Evolutionary conservation across 2,113 vertebrate species (phyloP).

Genomic region (Myodes glareolus): DNA sequence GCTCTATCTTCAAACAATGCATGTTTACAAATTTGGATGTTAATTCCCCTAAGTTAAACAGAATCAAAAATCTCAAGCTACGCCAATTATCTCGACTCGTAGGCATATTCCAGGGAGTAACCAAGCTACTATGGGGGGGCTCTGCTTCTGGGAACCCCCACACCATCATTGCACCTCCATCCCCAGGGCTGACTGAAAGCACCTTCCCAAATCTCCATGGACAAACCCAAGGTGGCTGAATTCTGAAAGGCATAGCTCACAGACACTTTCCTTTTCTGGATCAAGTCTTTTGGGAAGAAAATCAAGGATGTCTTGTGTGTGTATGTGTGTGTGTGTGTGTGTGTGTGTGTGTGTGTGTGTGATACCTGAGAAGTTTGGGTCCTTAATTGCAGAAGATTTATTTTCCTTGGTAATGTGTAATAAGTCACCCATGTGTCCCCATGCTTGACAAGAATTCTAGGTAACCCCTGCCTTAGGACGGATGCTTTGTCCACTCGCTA

Average conservation of each 20-base stretch:
- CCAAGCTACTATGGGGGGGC: conserved; percentile 50
- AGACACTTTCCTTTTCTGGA: background rate
- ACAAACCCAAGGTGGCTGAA: background rate
- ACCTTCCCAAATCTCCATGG: background rate
- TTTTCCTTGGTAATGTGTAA: conserved; percentile 14
- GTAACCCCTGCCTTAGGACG: background rate
- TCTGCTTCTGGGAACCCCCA: conserved; percentile 48
- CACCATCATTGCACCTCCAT: background rate
- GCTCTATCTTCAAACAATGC: background rate
- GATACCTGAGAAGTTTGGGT: background rate
- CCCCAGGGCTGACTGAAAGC: background rate
- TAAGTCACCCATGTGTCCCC: background rate
- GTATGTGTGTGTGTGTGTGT: background rate
- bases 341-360: background rate
- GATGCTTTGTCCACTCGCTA: background rate
- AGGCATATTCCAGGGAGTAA: background rate
- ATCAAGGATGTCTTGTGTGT: background rate
- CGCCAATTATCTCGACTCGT: background rate
- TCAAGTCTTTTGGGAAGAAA: background rate
- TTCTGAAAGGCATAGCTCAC: background rate
- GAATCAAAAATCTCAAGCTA: conserved; percentile 52
- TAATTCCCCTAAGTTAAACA: conserved; percentile 81
- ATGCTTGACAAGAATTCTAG: background rate
- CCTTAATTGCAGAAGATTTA: background rate
- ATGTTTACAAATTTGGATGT: conserved; percentile 4